These are phyloP conservation scores for Pomacea maculata DNA, from an alignment of 1,140 invertebrate genomes.

Conservation along the genomic window DNA sequence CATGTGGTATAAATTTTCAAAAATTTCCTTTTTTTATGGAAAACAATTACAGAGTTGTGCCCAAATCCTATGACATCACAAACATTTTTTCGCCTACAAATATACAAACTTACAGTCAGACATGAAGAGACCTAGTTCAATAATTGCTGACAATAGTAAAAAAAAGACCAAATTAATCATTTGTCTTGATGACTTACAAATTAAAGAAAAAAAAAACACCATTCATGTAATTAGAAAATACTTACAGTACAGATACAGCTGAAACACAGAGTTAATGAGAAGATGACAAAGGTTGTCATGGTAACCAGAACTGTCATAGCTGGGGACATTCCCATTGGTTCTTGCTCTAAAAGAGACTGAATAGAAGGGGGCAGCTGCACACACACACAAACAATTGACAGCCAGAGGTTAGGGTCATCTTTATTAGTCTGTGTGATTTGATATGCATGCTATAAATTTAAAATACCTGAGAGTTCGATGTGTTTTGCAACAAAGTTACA, in stretches of 20 bases:
- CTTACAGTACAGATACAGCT: slow-evolving; percentile 46
- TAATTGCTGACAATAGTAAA: neutral
- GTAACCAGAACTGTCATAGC: slow-evolving; percentile 45
- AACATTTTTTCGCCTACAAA: neutral
- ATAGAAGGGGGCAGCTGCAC: slow-evolving; percentile 53
- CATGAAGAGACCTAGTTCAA: neutral
- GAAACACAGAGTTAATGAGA: slow-evolving; percentile 35
- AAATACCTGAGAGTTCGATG: too few species aligned
- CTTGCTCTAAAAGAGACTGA: slow-evolving; percentile 53
- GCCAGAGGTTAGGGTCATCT: neutral
- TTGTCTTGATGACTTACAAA: neutral
- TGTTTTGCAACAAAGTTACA: too few species aligned
- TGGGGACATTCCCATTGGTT: slow-evolving; percentile 54
- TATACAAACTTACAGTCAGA: neutral
- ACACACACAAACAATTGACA: neutral
- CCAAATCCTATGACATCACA: neutral
- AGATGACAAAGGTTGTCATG: slow-evolving; percentile 33
- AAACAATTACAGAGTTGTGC: neutral
- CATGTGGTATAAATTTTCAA: neutral
- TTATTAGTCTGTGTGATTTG: neutral
- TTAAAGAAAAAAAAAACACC: neutral
- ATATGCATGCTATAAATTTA: too few species aligned
- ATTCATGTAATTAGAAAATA: neutral
- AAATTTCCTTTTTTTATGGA: neutral
- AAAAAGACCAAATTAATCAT: neutral